Percentiles rank a stretch among this genome's conserved stretches.
Evolutionary conservation across 1,140 invertebrate genomes (phyloP).

Genomic region (Cyclargus thomasi): DNA sequence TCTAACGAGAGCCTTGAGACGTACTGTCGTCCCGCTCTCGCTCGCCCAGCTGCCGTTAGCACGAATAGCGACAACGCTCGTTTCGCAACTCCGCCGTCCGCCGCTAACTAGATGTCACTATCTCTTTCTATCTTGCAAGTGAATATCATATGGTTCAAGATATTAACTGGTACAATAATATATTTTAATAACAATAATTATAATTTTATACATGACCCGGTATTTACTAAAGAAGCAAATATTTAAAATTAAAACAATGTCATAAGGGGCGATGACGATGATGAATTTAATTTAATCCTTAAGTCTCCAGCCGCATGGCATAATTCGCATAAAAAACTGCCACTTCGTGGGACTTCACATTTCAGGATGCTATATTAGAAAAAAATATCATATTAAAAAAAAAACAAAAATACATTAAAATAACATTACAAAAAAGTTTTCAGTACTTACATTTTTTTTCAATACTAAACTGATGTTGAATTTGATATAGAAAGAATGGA

Average conservation of each 20-base stretch:
- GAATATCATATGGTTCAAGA: slow-evolving; percentile 46
- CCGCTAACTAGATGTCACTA: slow-evolving; percentile 43
- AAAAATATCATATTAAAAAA: too few relatives aligned
- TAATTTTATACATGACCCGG: neutral
- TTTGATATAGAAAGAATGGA: too few relatives aligned
- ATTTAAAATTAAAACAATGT: neutral
- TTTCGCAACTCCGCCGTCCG: slow-evolving; percentile 55
- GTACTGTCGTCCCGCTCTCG: slow-evolving; percentile 61
- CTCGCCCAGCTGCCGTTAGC: slow-evolving; percentile 40
- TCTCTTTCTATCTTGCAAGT: slow-evolving; percentile 58
- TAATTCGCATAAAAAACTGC: too few relatives aligned
- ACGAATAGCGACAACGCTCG: slow-evolving; percentile 46
- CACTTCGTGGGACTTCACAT: too few relatives aligned
- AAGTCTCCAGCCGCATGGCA: too few relatives aligned
- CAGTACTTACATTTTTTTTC: too few relatives aligned
- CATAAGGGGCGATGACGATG: neutral
- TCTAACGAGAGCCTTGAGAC: slow-evolving; percentile 58
- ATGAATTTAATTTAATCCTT: neutral
- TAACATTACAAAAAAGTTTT: too few relatives aligned
- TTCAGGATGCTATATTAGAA: too few relatives aligned
- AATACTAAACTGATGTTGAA: too few relatives aligned
- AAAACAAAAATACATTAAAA: too few relatives aligned
- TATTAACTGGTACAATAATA: slow-evolving; percentile 21
- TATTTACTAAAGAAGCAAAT: neutral
- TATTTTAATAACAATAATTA: neutral